Base-by-base conservation (phyloP, 2,113 vertebrate species). In the Sclerurus mexicanus region DNA sequence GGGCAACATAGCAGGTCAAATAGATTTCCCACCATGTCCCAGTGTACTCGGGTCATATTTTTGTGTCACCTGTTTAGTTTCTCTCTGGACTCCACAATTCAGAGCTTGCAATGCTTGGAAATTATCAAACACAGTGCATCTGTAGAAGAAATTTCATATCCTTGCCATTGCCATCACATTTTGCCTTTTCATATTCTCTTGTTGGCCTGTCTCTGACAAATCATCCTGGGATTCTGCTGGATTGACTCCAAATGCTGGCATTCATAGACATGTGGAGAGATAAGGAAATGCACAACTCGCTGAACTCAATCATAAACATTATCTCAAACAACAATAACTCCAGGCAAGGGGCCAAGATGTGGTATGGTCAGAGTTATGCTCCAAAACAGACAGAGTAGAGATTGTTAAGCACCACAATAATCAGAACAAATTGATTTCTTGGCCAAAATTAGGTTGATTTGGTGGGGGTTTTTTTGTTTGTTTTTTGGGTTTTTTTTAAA, bases 221-320 rank as follows among this genome's bases (percentile, higher is more conserved):
- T 78, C 58, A 84, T 52, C 60, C 39, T 35, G 64, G 55, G 52
- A 92, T 85, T 74, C 55, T 77, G 28, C 56, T 88, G 87, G 92
- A 67, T 58, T 39, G 44, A 28, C 53, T 78, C 73, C 87, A 91
- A 86, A 84, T 14, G 3, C 60, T 73, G 79, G 33, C 52, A 74
- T 74, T 78, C 72, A 47, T 39, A 47, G 76, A 86, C 6, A 7
- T 24, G 72, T 86, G 47, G 76, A 90, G 50, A 93, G 82, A 93
- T 88, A 88, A 95, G 64, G 92, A 92, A 91, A 93, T 67, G 52
- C 31, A 91, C 71, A 73, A 82, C 79, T 91, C 10, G 1, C 78
- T 90, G 78, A 93, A 88, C 71, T 83, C 72, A 47, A 35, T 92
- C 52, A 60, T 46, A 92, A 96, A 86, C 42, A 39, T 84, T 87